Percentiles rank a stretch among this genome's conserved stretches.
phyloP scores from a whole-genome alignment of 2,797 vertebrate species.

The Eulemur coronatus region DNA sequence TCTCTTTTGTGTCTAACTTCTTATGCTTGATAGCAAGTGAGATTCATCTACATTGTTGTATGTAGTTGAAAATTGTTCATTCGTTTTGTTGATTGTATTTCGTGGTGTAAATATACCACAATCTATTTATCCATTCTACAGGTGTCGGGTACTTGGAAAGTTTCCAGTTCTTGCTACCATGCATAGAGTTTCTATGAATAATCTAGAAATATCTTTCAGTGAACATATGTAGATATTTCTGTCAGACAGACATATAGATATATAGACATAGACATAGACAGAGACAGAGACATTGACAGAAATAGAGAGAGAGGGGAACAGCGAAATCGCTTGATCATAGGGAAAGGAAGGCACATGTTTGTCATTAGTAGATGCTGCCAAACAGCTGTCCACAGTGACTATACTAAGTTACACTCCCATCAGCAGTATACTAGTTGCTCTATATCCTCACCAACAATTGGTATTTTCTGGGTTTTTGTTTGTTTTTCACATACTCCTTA shows the following conservation, averaged over 20 bases:
- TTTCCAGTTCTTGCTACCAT: neutral
- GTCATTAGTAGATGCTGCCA: neutral
- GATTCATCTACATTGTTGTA: neutral
- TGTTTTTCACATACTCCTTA: neutral
- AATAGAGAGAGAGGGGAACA: neutral
- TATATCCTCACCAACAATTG: neutral
- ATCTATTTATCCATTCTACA: neutral
- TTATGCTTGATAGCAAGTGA: neutral
- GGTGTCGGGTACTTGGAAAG: neutral
- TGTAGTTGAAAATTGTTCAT: neutral
- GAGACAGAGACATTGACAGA: neutral
- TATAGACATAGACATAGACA: neutral
- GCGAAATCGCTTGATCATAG: neutral
- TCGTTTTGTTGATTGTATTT: neutral
- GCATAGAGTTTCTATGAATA: neutral
- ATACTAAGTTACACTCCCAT: neutral
- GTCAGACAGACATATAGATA: neutral
- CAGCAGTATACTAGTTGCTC: neutral
- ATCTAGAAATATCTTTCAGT: neutral
- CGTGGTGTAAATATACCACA: neutral
- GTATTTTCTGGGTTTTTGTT: neutral
- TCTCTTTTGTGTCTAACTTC: neutral
- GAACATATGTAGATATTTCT: conserved; percentile 11
- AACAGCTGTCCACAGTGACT: neutral
- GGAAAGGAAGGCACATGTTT: neutral